Conservation (phyloP, 1,140 invertebrate genomes). For the Drosophila busckii region DNA sequence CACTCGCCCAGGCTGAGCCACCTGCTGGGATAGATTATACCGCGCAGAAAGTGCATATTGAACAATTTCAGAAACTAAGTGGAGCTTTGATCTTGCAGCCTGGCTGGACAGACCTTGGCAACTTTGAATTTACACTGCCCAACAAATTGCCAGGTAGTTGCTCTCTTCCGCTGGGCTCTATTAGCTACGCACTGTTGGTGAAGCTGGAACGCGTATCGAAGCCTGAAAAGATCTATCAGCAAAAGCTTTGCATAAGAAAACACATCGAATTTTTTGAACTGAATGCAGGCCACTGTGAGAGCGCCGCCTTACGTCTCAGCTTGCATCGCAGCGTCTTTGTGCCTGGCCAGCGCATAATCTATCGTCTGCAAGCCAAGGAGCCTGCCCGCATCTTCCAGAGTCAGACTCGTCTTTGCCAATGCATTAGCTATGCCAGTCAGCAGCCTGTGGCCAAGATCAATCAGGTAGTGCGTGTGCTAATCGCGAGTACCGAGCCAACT, state of each 20-base stretch:
- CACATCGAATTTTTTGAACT: slow-evolving; percentile 32
- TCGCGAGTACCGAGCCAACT: slow-evolving; percentile 5
- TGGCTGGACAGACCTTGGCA: slow-evolving; percentile 16
- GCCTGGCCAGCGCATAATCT: slow-evolving; percentile 48
- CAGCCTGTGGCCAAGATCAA: slow-evolving; percentile 24
- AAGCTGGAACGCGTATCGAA: slow-evolving; percentile 40
- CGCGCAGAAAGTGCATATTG: slow-evolving; percentile 17
- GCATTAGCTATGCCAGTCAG: slow-evolving; percentile 26
- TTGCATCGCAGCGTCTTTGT: slow-evolving; percentile 53
- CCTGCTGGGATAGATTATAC: slow-evolving; percentile 12
- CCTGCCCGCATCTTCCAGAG: not conserved
- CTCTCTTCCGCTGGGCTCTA: slow-evolving; percentile 30
- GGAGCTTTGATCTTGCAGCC: slow-evolving; percentile 1
- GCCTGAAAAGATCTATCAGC: slow-evolving; percentile 40
- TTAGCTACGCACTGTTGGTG: slow-evolving; percentile 31
- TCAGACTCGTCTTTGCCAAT: slow-evolving; percentile 42
- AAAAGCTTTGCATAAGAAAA: slow-evolving; percentile 39
- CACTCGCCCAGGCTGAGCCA: slow-evolving; percentile 9
- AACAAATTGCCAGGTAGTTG: slow-evolving; percentile 46
- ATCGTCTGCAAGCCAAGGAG: slow-evolving; percentile 9
- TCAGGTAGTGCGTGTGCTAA: slow-evolving; percentile 18
- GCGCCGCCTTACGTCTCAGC: not conserved
- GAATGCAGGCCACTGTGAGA: slow-evolving; percentile 7
- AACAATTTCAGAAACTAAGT: slow-evolving; percentile 21
- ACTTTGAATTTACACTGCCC: slow-evolving; percentile 38